These are phyloP conservation scores for Cassiopea andromeda DNA, from an alignment of 30 jellyfish, hydroid and myxozoan species.

Conservation along the genomic window DNA sequence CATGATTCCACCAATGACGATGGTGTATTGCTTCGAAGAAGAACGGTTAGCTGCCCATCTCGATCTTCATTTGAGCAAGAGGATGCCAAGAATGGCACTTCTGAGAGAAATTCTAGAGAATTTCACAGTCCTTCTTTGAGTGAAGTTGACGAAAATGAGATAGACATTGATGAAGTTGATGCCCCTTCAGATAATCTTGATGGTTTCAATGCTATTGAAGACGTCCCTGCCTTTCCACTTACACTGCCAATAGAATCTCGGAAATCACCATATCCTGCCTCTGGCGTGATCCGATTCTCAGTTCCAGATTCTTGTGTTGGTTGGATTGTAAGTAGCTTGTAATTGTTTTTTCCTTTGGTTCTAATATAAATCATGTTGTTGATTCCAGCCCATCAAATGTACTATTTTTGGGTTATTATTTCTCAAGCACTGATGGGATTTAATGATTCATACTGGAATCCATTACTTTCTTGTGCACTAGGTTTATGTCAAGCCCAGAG, in stretches of 20 bases:
- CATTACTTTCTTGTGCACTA: too few relatives aligned
- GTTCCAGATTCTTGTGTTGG: slow-evolving; percentile 50
- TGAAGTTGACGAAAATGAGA: not conserved
- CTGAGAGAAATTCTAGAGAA: not conserved
- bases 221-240: not conserved
- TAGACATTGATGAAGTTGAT: slow-evolving; percentile 5
- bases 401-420: too few relatives aligned
- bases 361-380: too few relatives aligned
- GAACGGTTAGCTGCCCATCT: slow-evolving; percentile 8
- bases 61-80: slow-evolving; percentile 3
- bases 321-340: slow-evolving; percentile 61
- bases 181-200: not conserved
- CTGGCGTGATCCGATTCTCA: slow-evolving; percentile 53
- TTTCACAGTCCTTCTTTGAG: not conserved
- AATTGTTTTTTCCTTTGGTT: too few relatives aligned
- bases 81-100: not conserved
- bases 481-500: too few relatives aligned
- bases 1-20: not conserved
- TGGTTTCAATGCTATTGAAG: not conserved
- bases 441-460: too few relatives aligned
- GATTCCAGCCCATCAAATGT: too few relatives aligned
- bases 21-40: not conserved
- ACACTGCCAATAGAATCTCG: slow-evolving; percentile 41
- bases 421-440: too few relatives aligned
- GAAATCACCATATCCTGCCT: slow-evolving; percentile 59